These are phyloP conservation scores for Dicycla oo DNA, from an alignment of 2,888 invertebrate genomes.

Conservation along the genomic window DNA sequence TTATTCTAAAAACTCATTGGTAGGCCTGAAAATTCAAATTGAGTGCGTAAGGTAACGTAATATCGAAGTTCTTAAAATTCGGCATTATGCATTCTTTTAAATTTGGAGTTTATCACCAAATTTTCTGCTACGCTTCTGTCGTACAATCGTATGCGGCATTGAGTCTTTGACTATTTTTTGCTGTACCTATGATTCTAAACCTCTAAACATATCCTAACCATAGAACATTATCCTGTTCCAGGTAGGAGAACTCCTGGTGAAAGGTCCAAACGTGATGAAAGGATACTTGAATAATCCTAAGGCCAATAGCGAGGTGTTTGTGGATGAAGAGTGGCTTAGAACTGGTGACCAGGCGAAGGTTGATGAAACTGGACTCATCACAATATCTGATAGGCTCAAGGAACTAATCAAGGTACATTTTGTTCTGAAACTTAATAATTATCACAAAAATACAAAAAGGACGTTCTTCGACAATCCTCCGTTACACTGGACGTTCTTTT, in stretches of 20 bases:
- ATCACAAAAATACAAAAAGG: background rate
- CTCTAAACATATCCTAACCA: background rate
- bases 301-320: slow-evolving; percentile 92
- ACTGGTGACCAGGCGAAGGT: slow-evolving; percentile 93
- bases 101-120: too few relatives aligned
- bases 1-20: background rate
- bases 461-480: too few relatives aligned
- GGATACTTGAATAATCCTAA: slow-evolving; percentile 94
- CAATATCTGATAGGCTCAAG: slow-evolving; percentile 94
- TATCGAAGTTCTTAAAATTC: too few relatives aligned
- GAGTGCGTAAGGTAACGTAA: too few relatives aligned
- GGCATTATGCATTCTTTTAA: too few relatives aligned
- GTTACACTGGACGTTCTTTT: too few relatives aligned
- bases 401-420: slow-evolving; percentile 94
- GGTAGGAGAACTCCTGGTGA: slow-evolving; percentile 93
- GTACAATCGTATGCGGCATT: background rate
- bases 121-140: background rate
- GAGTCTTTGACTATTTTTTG: background rate
- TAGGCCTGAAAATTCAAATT: too few relatives aligned
- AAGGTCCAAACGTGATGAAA: slow-evolving; percentile 95
- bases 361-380: slow-evolving; percentile 92
- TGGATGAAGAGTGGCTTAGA: slow-evolving; percentile 93
- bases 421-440: background rate
- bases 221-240: slow-evolving; percentile 62
- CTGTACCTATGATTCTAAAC: background rate